Conservation (phyloP, 2,888 invertebrate genomes). For the Dynastes tityus region DNA sequence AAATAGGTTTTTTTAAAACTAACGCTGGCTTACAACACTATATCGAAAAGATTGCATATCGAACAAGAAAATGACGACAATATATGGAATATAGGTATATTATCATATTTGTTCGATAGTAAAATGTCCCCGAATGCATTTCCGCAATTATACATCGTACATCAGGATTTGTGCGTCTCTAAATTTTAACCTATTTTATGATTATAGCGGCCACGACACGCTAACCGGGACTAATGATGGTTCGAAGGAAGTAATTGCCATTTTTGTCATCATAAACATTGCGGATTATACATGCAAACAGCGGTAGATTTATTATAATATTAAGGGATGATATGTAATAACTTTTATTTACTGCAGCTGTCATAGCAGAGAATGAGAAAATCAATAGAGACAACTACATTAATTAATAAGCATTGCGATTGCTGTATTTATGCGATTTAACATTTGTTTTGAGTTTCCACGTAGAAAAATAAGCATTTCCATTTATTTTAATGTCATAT, state of each 20-base stretch:
- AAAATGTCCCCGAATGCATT: background rate
- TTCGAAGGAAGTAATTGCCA: conserved; percentile 35
- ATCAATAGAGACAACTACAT: conserved; percentile 11
- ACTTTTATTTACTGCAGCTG: conserved; percentile 18
- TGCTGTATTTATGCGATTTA: background rate
- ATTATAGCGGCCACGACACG: conserved; percentile 32
- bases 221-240: conserved; percentile 34
- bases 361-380: background rate
- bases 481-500: too few species aligned
- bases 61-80: background rate
- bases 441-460: background rate
- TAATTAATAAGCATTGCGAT: background rate
- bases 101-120: background rate
- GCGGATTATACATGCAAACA: conserved; percentile 19
- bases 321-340: conserved; percentile 23
- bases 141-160: conserved; percentile 13
- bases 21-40: too few species aligned
- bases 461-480: too few species aligned
- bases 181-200: conserved; percentile 43
- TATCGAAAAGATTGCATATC: background rate
- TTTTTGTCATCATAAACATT: conserved; percentile 39
- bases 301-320: conserved; percentile 1
- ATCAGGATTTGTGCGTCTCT: conserved; percentile 36
- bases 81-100: background rate
- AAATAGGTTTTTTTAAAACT: too few species aligned